Conservation (phyloP, 2,113 vertebrate species). For the Neolamprologus tretocephalus region DNA sequence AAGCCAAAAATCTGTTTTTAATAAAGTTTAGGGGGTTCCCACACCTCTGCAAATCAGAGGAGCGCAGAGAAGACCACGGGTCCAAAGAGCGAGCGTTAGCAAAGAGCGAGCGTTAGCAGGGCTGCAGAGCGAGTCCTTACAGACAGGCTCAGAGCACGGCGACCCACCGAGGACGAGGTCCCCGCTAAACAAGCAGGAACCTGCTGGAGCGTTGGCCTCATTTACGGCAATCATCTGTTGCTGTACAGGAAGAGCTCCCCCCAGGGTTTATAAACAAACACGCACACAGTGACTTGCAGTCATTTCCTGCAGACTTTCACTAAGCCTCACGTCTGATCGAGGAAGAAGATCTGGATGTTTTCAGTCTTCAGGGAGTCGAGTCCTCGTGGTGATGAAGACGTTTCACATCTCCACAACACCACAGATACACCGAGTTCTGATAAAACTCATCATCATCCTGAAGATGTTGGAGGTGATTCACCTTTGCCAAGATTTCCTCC, state of each 20-base stretch:
- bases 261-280: slow-evolving; percentile 11
- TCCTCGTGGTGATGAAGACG: neutral
- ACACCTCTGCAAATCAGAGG: neutral
- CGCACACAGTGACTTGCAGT: neutral
- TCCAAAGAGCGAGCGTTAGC: neutral
- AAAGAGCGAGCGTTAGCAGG: neutral
- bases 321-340: neutral
- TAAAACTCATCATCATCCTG: neutral
- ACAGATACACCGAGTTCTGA: neutral
- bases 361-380: neutral
- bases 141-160: neutral
- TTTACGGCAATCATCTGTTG: neutral
- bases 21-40: neutral
- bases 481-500: neutral
- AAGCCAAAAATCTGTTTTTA: neutral
- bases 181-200: neutral
- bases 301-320: neutral
- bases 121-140: neutral
- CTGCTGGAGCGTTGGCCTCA: neutral
- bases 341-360: neutral
- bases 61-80: neutral
- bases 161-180: neutral
- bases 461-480: neutral
- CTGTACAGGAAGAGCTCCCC: slow-evolving; percentile 28
- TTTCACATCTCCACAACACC: neutral